These are phyloP conservation scores for Anabas testudineus DNA, from an alignment of 2,797 vertebrate genomes.

Conservation along the genomic window DNA sequence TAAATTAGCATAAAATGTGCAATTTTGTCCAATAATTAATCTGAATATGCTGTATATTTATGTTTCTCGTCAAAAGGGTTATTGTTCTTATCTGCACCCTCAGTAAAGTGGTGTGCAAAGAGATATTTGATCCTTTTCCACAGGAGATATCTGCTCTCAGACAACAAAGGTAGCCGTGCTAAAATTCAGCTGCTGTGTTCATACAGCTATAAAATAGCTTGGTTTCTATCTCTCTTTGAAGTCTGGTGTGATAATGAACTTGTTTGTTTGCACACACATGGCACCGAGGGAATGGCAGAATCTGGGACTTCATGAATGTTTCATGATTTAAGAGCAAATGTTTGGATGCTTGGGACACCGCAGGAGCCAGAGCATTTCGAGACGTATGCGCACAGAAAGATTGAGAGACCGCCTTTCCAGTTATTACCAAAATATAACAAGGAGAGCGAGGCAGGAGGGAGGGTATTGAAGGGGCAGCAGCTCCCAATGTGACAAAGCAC, in stretches of 20 bases:
- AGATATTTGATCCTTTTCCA: slow-evolving; percentile 30
- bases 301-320: slow-evolving; percentile 75
- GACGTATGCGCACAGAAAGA: slow-evolving; percentile 41
- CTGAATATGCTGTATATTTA: slow-evolving; percentile 12
- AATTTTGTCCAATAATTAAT: slow-evolving; percentile 41
- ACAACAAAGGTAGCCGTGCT: slow-evolving; percentile 28
- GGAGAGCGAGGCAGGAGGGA: slow-evolving; percentile 11
- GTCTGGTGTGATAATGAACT: slow-evolving; percentile 71
- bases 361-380: slow-evolving; percentile 44
- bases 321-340: slow-evolving; percentile 71
- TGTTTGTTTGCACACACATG: slow-evolving; percentile 69
- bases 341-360: slow-evolving; percentile 52
- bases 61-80: slow-evolving; percentile 7
- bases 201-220: slow-evolving; percentile 32
- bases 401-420: slow-evolving; percentile 21
- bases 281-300: slow-evolving; percentile 46
- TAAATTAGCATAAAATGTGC: slow-evolving; percentile 42
- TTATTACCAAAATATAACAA: slow-evolving; percentile 52
- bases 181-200: slow-evolving; percentile 15
- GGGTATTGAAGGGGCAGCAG: slow-evolving; percentile 83
- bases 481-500: slow-evolving; percentile 27
- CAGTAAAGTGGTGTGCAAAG: slow-evolving; percentile 17
- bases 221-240: slow-evolving; percentile 56
- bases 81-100: background rate
- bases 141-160: slow-evolving; percentile 1